Conservation (phyloP, 1,140 invertebrate species). For the Dendroctonus valens region DNA sequence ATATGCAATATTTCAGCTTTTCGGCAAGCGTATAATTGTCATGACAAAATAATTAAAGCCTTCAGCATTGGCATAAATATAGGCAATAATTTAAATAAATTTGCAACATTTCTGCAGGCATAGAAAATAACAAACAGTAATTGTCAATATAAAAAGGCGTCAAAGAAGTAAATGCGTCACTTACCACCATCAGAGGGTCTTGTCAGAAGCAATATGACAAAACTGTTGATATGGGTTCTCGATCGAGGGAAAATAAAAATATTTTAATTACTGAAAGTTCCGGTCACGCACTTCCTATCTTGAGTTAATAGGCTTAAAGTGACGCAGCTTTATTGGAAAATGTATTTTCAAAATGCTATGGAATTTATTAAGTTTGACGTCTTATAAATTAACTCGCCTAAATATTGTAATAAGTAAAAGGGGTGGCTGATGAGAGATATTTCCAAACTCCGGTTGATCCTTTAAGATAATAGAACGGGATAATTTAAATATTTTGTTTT, state of each 20-base stretch:
- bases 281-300: conserved; percentile 12
- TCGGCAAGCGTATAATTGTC: too few relatives aligned
- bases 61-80: too few relatives aligned
- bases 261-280: conserved; percentile 5
- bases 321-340: conserved; percentile 19
- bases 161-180: too few relatives aligned
- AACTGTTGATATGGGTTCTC: too few relatives aligned
- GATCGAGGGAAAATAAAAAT: not conserved
- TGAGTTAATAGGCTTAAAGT: conserved; percentile 22
- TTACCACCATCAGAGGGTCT: too few relatives aligned
- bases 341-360: conserved; percentile 12
- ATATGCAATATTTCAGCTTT: too few relatives aligned
- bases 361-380: conserved; percentile 24
- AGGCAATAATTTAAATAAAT: too few relatives aligned
- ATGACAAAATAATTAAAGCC: too few relatives aligned
- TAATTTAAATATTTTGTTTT: conserved; percentile 17
- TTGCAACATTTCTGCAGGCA: too few relatives aligned
- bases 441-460: conserved; percentile 12
- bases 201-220: too few relatives aligned
- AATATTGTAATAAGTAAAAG: conserved; percentile 23
- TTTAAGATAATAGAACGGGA: conserved; percentile 6
- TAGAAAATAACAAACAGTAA: too few relatives aligned
- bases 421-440: conserved; percentile 15
- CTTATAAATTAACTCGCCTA: conserved; percentile 17
- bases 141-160: too few relatives aligned